Evolutionary conservation across 2,888 invertebrate genomes (phyloP).

Genomic region (Ametastegia equiseti): DNA sequence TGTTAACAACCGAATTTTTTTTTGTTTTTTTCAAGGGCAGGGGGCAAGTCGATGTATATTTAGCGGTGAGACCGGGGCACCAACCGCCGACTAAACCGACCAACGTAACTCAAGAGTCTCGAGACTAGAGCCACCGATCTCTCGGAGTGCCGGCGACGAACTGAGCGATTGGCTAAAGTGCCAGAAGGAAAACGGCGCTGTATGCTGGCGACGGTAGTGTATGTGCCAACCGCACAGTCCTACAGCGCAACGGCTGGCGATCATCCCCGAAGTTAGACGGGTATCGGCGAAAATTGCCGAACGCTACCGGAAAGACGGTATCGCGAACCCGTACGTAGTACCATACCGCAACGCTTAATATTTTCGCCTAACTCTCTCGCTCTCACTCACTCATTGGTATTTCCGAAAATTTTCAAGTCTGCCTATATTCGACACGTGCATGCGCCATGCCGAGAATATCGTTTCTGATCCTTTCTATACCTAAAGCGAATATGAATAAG

Average conservation of each 20-base stretch:
- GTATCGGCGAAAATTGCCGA: conserved; percentile 63
- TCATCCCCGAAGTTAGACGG: conserved; percentile 63
- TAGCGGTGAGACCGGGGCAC: conserved; percentile 49
- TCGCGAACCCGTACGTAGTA: too few relatives aligned
- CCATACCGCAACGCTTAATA: conserved; percentile 55
- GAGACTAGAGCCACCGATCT: conserved; percentile 48
- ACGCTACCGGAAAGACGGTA: conserved; percentile 65
- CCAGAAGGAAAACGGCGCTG: conserved; percentile 58
- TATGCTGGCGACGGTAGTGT: conserved; percentile 49
- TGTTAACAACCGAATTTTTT: neutral
- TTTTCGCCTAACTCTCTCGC: conserved; percentile 16
- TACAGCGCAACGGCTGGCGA: conserved; percentile 54
- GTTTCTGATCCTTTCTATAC: neutral
- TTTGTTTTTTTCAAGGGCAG: too few relatives aligned
- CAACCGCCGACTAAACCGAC: too few relatives aligned
- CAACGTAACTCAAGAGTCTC: conserved; percentile 2
- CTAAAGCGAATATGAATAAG: neutral
- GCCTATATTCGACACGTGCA: neutral
- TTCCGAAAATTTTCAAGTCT: conserved; percentile 24
- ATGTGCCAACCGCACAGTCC: conserved; percentile 44
- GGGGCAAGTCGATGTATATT: conserved; percentile 57
- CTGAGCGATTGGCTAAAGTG: conserved; percentile 71
- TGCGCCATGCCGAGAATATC: neutral
- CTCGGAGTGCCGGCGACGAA: conserved; percentile 73
- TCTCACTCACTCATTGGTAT: too few relatives aligned